phyloP scores from a whole-genome alignment of 2,113 vertebrate genomes.

The Crotalus horridus region DNA sequence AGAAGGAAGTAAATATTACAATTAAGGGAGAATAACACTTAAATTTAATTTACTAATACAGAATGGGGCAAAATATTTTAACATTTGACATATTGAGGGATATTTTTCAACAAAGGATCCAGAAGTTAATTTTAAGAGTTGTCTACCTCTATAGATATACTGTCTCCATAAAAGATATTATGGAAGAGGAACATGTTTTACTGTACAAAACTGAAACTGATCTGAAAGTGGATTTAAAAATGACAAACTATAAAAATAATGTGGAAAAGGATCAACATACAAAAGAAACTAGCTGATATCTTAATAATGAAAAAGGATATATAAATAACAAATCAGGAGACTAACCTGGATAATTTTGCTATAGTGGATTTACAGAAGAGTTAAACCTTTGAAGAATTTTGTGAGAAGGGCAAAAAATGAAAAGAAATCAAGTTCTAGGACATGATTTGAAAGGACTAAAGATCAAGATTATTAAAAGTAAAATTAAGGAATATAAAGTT shows the following conservation, averaged over 20 bases:
- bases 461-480: not conserved
- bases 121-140: not conserved
- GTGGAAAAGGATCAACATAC: not conserved
- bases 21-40: not conserved
- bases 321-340: not conserved
- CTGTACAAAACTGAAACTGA: not conserved
- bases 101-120: not conserved
- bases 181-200: not conserved
- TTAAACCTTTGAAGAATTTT: not conserved
- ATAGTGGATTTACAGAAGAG: not conserved
- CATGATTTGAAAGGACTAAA: not conserved
- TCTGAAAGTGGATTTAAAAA: not conserved
- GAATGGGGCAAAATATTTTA: not conserved
- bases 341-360: not conserved
- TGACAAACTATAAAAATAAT: not conserved
- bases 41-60: not conserved
- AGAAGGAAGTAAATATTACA: not conserved
- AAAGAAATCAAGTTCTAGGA: not conserved
- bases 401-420: not conserved
- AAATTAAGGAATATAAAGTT: not conserved
- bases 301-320: not conserved
- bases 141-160: not conserved
- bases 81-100: not conserved
- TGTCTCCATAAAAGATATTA: not conserved
- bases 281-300: not conserved